Conservation (phyloP, 2,888 invertebrate genomes). For the Deilephila elpenor region DNA sequence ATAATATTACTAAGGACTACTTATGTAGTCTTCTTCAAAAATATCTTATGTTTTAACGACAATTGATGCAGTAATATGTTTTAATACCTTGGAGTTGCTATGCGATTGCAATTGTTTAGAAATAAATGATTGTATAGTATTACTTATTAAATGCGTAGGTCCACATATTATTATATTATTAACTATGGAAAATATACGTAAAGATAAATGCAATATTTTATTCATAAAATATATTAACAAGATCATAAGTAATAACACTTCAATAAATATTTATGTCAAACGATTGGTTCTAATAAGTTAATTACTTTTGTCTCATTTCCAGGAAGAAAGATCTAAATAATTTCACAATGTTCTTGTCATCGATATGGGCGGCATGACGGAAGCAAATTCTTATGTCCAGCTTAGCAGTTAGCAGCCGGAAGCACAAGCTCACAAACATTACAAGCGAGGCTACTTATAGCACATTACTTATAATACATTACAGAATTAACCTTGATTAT, state of each 20-base stretch:
- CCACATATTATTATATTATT: too few relatives aligned
- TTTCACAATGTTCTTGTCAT: conserved; percentile 62
- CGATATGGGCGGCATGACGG: conserved; percentile 57
- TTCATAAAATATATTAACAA: too few relatives aligned
- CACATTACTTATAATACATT: conserved; percentile 33
- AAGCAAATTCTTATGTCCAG: conserved; percentile 43
- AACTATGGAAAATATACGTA: too few relatives aligned
- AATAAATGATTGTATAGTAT: background rate
- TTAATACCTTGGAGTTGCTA: too few relatives aligned
- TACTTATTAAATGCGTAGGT: background rate
- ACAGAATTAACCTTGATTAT: conserved; percentile 54
- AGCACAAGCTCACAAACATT: background rate
- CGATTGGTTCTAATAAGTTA: background rate
- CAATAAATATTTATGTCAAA: too few relatives aligned
- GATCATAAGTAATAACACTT: background rate
- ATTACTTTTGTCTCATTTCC: background rate
- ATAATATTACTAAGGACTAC: too few relatives aligned
- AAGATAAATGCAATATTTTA: too few relatives aligned
- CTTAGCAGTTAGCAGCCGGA: background rate
- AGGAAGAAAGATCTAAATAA: background rate
- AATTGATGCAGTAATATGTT: too few relatives aligned
- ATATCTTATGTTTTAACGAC: too few relatives aligned
- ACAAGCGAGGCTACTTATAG: conserved; percentile 24
- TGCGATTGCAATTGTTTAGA: too few relatives aligned
- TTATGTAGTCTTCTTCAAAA: too few relatives aligned